Base-by-base conservation (phyloP, 1,140 invertebrate genomes). In the Temnothorax nylanderi region DNA sequence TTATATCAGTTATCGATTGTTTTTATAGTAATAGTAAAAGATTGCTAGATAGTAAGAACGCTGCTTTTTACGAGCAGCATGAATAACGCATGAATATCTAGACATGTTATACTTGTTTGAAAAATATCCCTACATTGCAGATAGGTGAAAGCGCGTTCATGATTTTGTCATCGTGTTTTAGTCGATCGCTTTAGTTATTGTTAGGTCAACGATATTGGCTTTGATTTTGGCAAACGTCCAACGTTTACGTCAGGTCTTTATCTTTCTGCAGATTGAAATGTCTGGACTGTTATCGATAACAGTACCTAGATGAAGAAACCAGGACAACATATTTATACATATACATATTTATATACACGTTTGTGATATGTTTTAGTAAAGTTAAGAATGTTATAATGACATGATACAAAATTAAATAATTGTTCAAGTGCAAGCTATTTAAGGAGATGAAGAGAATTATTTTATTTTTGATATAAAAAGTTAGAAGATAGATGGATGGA, bases 201-300 rank as follows among this genome's bases (percentile, higher is more conserved):
- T 78, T 64, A 49, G 75, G 75, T 78, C 75, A 78, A 78, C 75
- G 26, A 78, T 78, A 78, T 78, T 78, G 75, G 58, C 41, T 78
- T 41, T 44, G 44, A 78, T 41, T 78, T 78, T 78, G 75, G 75
- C 75, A 8, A n/a, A 16, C 26, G 18, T 47, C 75, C 75, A 78
- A 78, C 18, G 26, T 41, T 54, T 58, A 75, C n/a, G 37, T 64
- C 75, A 64, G 41, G 21, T 62, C 58, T 64, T 44, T 64, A 78
- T 64, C 58, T 78, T 78, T 78, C 41, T 64, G 5, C 58, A 78
- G 58, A 78, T 78, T 78, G 58, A 78, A 77, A 78, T 49, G 18
- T 64, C 75, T 44, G 44, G 26, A 5, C 18, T 32, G 21, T 64
- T 64, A 34, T 47, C 16, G 75, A 49, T 78, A 47, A 64, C 26